Percentiles rank a stretch among this genome's conserved stretches.
phyloP scores from a whole-genome alignment of 2,797 vertebrate species.

The Aselliscus stoliczkanus region DNA sequence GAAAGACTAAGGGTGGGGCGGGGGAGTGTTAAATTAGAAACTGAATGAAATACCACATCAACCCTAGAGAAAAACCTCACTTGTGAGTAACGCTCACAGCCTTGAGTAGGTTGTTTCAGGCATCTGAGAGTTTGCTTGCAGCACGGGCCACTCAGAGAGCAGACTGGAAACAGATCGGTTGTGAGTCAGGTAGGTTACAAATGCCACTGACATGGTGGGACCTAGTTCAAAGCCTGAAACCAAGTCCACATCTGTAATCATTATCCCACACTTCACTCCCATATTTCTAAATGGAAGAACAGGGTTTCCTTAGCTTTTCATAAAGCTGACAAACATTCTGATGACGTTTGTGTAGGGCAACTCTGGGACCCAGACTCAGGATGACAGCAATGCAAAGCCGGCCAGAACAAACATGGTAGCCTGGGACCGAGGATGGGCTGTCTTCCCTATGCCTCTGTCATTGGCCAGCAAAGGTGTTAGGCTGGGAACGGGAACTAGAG shows the following conservation, averaged over 20 bases:
- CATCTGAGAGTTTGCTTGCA: background rate
- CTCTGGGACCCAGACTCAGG: background rate
- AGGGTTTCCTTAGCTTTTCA: background rate
- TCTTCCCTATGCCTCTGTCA: background rate
- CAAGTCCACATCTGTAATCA: background rate
- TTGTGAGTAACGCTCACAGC: background rate
- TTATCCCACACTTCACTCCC: background rate
- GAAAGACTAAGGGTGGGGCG: background rate
- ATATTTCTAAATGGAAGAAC: background rate
- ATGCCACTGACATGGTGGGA: accelerated
- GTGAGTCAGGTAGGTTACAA: background rate
- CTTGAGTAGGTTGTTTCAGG: background rate
- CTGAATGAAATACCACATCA: slow-evolving; percentile 16
- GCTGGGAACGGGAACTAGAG: background rate
- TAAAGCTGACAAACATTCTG: background rate
- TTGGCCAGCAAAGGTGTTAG: background rate
- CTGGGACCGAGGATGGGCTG: background rate
- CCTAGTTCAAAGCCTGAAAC: background rate
- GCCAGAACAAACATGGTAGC: no score
- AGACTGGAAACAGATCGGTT: background rate
- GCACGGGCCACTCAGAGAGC: background rate
- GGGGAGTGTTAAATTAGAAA: slow-evolving; percentile 14
- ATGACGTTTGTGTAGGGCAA: background rate
- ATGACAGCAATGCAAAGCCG: background rate
- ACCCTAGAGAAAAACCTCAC: background rate